These are phyloP conservation scores for Eretmocerus hayati DNA, from an alignment of 2,888 invertebrate species.

Conservation along the genomic window DNA sequence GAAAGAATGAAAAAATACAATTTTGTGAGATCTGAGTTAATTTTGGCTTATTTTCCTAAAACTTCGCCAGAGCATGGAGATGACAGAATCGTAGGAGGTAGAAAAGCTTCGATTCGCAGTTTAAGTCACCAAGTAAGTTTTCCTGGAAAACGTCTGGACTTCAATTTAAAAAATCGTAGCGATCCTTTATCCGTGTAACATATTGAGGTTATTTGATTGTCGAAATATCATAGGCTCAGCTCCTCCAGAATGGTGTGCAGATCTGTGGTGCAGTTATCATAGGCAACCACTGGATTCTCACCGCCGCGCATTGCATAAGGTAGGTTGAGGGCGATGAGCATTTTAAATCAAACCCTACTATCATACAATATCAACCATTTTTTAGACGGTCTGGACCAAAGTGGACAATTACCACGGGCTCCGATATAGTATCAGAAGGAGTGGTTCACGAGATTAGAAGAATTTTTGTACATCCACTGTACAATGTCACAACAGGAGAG, in stretches of 20 bases:
- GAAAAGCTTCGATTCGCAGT: not conserved
- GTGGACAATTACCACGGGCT: slow-evolving; percentile 1
- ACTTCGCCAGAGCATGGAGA: not conserved
- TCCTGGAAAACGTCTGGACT: no score
- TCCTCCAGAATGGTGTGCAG: not conserved
- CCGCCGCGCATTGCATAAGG: slow-evolving; percentile 16
- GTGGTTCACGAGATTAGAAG: not conserved
- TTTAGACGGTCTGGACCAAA: not conserved
- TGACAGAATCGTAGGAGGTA: slow-evolving; percentile 5
- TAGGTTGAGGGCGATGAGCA: no score
- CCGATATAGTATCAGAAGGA: not conserved
- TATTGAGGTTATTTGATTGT: no score
- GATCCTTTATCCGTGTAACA: no score
- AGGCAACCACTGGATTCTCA: slow-evolving; percentile 10
- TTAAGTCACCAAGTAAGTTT: slow-evolving; percentile 7
- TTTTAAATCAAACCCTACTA: no score
- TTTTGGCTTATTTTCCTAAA: no score
- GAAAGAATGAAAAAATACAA: no score
- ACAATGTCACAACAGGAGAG: not conserved
- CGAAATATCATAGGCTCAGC: slow-evolving; percentile 1
- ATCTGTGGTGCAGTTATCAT: slow-evolving; percentile 14
- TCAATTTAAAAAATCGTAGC: no score
- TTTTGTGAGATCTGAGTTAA: no score
- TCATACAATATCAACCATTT: no score
- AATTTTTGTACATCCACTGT: not conserved